These are phyloP conservation scores for Cyphomyrus plagiostoma DNA, from an alignment of 2,113 vertebrate genomes.

Conservation along the genomic window DNA sequence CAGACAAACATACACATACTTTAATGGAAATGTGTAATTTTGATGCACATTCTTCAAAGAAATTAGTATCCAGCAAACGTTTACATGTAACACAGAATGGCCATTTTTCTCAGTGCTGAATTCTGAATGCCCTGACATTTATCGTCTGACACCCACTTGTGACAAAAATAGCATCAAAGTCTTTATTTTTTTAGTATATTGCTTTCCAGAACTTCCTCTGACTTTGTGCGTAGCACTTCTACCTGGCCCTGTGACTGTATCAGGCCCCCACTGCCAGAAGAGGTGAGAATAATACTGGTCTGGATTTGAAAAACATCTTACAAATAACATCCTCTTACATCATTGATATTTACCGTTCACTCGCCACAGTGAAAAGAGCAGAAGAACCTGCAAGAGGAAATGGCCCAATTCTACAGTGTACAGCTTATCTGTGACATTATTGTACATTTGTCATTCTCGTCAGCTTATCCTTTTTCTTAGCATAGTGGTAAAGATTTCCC, in stretches of 20 bases:
- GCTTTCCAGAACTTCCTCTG: conserved; percentile 18
- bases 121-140: conserved; percentile 22
- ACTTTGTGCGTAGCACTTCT: neutral
- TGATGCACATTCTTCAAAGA: neutral
- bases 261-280: neutral
- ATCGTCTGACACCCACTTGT: conserved; percentile 14
- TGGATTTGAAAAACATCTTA: neutral
- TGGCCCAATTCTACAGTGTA: neutral
- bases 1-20: neutral
- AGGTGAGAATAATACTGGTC: neutral
- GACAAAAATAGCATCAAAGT: conserved; percentile 17
- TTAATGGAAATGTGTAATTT: neutral
- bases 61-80: neutral
- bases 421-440: neutral
- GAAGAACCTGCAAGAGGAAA: neutral
- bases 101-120: neutral
- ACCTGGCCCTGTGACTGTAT: neutral
- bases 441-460: neutral
- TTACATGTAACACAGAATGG: neutral
- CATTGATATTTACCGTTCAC: neutral
- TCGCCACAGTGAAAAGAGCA: neutral
- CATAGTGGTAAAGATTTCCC: neutral
- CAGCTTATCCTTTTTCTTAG: neutral
- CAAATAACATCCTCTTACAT: conserved; percentile 7
- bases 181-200: conserved; percentile 18